Conservation (phyloP, 2,113 vertebrate genomes). For the Hiodon alosoides region DNA sequence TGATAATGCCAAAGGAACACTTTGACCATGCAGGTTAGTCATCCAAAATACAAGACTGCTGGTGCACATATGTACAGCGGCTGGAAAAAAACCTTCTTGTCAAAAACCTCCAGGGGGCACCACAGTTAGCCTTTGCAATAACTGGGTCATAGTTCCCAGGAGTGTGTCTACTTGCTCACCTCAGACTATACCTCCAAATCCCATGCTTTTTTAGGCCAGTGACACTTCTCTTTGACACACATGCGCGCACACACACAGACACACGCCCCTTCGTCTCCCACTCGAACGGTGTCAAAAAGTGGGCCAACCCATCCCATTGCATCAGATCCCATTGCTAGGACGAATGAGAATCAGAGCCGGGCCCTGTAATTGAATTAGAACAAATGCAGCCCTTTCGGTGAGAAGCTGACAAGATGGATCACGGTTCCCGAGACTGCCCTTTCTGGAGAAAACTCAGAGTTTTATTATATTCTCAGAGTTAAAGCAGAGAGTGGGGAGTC, state of each 20-base stretch:
- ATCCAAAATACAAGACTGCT: no score
- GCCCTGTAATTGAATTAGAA: constrained; percentile 29
- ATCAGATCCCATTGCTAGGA: constrained; percentile 6
- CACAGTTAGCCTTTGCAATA: constrained; percentile 32
- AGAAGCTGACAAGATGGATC: constrained; percentile 16
- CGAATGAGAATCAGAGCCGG: constrained; percentile 1
- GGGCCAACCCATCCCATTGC: constrained; percentile 13
- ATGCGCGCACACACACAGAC: background rate
- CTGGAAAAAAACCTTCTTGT: no score
- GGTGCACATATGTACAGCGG: no score
- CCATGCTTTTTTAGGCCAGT: background rate
- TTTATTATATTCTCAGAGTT: constrained; percentile 63
- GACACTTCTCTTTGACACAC: constrained; percentile 3
- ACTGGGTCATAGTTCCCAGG: constrained; percentile 6
- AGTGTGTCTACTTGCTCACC: background rate
- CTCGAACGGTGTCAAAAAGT: constrained; percentile 17
- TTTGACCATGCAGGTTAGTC: no score
- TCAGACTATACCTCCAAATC: background rate
- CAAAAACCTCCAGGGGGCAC: constrained; percentile 11
- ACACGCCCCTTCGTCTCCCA: background rate
- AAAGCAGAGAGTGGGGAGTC: constrained; percentile 51
- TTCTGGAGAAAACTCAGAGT: constrained; percentile 46
- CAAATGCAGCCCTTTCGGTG: constrained; percentile 25
- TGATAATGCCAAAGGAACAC: no score
- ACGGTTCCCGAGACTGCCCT: constrained; percentile 22